Base-by-base conservation (phyloP, 2,113 vertebrate species). In the Sinocyclocheilus grahami region DNA sequence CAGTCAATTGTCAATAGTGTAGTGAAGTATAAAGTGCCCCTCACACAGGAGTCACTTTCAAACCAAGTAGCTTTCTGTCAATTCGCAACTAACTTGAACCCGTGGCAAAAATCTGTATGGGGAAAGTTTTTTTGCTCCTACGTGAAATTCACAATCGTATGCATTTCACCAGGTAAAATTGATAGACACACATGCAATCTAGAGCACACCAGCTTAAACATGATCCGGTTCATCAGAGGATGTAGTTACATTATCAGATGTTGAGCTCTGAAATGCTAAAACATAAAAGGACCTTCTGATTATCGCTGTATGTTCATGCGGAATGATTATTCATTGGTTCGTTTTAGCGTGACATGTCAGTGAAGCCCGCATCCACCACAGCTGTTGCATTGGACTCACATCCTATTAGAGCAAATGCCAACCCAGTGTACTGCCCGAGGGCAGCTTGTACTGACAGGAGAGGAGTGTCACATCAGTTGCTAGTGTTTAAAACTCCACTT, bases 361-460 rank as follows among this genome's bases (percentile, higher is more conserved):
- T 55, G 33, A 71, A 63, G 22, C 7, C 82, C n/a, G 16, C 77
- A 55, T 67, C 55, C 22, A 37, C 27, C 58, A 39, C 63, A 84
- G 75, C 82, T 87, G 81, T 63, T 72, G 37, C 48, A 24, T 22
- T 75, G 16, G 7, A 75, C 18, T 53, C 46, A 65, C 65, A 75
- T 85, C 82, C 71, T 78, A 42, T 87, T 87, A 78, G 39, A 76
- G 30, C 20, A 11, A 33, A n/a, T 63, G 74, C 60, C 83, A 67
- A 65, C n/a, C 11, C 33, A 53, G 76, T 37, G 27, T 53, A 53
- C 20, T 77, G 22, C 13, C 39, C 12, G 58, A 84, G 13, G 82
- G 20, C 20, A 53, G 37, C 33, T 27, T 81, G n/a, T 46, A 63
- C 60, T 63, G 72, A 65, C 22, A 33, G 72, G 27, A 20, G 51